phyloP scores from a whole-genome alignment of 2,797 vertebrate species.

The Hemitrygon akajei region DNA sequence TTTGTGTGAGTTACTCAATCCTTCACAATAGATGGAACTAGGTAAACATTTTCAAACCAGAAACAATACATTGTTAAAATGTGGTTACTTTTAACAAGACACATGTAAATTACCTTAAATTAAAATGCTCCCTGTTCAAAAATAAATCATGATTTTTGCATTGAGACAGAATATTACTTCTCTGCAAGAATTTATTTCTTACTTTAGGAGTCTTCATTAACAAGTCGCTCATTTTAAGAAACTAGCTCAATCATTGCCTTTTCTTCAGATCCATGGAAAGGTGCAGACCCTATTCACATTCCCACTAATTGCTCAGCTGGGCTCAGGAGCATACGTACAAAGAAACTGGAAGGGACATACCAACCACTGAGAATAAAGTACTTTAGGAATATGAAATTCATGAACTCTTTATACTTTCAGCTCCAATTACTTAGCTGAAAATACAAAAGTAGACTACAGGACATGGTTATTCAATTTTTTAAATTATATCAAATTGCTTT shows the following conservation, averaged over 20 bases:
- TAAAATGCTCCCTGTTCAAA: neutral
- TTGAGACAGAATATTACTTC: neutral
- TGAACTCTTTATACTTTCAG: neutral
- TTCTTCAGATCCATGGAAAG: neutral
- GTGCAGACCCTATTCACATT: neutral
- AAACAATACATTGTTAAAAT: neutral
- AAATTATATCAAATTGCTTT: neutral
- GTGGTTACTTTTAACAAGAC: neutral
- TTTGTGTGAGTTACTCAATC: neutral
- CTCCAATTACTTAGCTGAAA: neutral
- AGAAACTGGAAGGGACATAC: neutral
- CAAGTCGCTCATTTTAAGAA: neutral
- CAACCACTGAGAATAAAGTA: neutral
- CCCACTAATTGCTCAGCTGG: neutral
- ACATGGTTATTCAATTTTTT: neutral
- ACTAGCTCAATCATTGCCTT: neutral
- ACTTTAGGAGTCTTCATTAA: neutral
- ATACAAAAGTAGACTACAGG: neutral
- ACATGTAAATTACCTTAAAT: neutral
- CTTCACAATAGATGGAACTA: neutral
- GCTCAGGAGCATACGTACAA: too few relatives aligned
- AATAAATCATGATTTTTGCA: neutral
- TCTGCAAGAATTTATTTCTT: neutral
- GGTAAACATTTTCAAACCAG: neutral
- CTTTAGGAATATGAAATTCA: neutral